phyloP scores from a whole-genome alignment of 2,113 vertebrate genomes.

The Hystrix brachyura region DNA sequence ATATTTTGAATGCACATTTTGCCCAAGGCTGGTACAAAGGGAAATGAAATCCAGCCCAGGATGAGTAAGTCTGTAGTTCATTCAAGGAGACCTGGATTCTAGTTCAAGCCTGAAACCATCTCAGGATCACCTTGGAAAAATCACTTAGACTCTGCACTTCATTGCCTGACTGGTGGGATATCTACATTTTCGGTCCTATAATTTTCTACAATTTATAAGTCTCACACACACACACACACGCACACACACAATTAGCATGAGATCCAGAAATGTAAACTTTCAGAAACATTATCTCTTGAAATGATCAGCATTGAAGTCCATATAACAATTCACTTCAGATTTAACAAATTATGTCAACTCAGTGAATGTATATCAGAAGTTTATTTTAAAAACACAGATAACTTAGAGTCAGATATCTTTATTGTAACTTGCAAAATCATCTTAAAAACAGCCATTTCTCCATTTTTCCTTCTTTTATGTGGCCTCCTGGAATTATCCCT shows the following conservation, averaged over 20 bases:
- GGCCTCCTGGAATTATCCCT: not conserved
- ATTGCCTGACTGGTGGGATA: not conserved
- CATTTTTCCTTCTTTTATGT: not conserved
- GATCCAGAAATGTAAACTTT: not conserved
- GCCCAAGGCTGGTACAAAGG: not conserved
- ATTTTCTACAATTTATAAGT: conserved; percentile 23
- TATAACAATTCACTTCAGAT: not conserved
- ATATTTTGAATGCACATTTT: not conserved
- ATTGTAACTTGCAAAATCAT: not conserved
- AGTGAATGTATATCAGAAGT: not conserved
- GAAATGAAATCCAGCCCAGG: not conserved
- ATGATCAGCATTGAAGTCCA: not conserved
- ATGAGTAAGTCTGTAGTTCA: not conserved
- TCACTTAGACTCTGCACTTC: not conserved
- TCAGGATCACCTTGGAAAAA: not conserved
- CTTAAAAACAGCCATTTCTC: not conserved
- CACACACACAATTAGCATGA: not conserved
- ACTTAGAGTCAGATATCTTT: not conserved
- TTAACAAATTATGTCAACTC: not conserved
- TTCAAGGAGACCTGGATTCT: not conserved
- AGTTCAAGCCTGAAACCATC: not conserved
- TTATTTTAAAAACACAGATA: conserved; percentile 20
- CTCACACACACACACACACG: not conserved
- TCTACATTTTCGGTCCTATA: not conserved
- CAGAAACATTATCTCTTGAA: not conserved